Percentiles rank a stretch among this genome's conserved stretches.
phyloP scores from a whole-genome alignment of 2,113 vertebrate genomes.

The Casuarius casuarius region DNA sequence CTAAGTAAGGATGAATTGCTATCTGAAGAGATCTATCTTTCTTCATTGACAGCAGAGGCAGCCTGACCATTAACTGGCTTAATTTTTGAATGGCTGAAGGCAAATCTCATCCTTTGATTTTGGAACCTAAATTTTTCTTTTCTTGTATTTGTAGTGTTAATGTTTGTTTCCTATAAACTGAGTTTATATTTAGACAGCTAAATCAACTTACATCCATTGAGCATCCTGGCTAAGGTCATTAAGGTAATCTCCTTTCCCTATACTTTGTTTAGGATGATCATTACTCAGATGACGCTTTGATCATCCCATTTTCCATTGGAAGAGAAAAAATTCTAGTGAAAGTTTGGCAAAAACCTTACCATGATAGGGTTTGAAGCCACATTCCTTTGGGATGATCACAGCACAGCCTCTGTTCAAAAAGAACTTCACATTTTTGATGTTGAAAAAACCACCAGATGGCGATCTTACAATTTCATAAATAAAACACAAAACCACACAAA shows the following conservation, averaged over 20 bases:
- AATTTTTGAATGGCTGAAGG: background rate
- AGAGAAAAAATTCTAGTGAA: background rate
- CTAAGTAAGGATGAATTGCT: background rate
- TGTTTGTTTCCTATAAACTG: background rate
- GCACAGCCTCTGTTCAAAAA: background rate
- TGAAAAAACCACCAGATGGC: conserved; percentile 68
- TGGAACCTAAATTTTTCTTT: background rate
- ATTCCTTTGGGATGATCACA: background rate
- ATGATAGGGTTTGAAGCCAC: background rate
- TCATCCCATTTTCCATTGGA: background rate
- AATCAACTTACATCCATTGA: background rate
- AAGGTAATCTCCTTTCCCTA: background rate
- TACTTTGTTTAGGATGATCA: background rate
- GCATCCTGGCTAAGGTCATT: background rate
- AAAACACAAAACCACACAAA: background rate
- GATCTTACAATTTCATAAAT: conserved; percentile 48
- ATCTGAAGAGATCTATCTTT: background rate
- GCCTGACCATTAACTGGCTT: background rate
- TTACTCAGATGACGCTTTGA: background rate
- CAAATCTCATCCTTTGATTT: background rate
- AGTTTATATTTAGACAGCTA: background rate
- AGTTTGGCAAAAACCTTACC: background rate
- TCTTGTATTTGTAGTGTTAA: background rate
- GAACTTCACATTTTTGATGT: background rate
- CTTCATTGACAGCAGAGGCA: background rate